Percentiles rank a stretch among this genome's conserved stretches.
These are phyloP conservation scores for Neolamprologus devosi DNA, from an alignment of 2,113 vertebrate genomes.

Conservation along the genomic window DNA sequence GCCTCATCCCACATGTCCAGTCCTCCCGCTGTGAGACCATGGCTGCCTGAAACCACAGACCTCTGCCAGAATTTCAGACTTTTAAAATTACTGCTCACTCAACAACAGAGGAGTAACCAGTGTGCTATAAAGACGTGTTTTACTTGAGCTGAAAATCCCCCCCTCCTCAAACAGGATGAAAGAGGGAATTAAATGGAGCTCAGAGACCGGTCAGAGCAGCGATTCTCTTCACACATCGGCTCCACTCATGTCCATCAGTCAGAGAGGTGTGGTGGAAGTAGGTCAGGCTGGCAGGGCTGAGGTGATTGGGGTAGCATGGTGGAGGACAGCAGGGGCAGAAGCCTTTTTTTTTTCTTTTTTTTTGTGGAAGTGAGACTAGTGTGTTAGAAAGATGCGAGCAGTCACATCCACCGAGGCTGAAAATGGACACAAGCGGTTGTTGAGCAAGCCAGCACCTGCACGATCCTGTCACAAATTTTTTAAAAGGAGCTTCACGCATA, in stretches of 20 bases:
- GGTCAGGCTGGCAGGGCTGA: conserved; percentile 17
- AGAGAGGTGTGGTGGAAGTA: conserved; percentile 1
- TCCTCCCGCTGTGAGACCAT: conserved; percentile 24
- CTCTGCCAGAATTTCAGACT: conserved; percentile 25
- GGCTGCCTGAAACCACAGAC: conserved; percentile 11
- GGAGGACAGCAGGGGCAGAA: background rate
- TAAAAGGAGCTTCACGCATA: conserved; percentile 7
- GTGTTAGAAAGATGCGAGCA: background rate
- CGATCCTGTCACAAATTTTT: background rate
- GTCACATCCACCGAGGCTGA: background rate
- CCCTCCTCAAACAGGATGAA: background rate
- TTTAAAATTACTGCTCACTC: conserved; percentile 31
- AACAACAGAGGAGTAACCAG: background rate
- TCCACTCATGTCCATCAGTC: background rate
- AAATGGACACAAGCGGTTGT: background rate
- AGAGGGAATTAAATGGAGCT: background rate
- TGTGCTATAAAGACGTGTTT: background rate
- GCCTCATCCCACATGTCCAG: conserved; percentile 31
- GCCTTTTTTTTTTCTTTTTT: background rate
- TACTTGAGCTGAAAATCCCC: background rate
- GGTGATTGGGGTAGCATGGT: background rate
- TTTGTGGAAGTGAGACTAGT: background rate
- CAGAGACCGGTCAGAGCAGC: background rate
- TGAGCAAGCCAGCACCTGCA: background rate
- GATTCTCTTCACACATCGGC: background rate